Base-by-base conservation (phyloP, 2,797 vertebrate species). In the Anolis apletophallus region DNA sequence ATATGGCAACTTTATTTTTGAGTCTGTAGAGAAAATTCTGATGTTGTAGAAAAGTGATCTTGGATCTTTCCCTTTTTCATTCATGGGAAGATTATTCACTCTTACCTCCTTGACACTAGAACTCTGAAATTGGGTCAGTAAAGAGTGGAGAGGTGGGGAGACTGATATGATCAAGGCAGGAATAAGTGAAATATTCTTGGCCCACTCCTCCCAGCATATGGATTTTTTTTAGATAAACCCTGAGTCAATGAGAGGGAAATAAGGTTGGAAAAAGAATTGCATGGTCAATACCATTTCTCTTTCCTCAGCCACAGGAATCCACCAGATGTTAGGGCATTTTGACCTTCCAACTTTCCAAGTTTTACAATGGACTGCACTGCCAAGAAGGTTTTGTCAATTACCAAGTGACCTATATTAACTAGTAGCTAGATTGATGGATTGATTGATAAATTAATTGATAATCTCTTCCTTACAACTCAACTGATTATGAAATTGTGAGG, bases 401-500 rank as follows among this genome's bases (percentile, higher is more conserved):
- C 61, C 61, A 64, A 64, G 61, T 29, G 61, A 12, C 26, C 26
- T 64, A 26, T 29, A 29, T 26, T 50, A 29, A 11, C 21, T 50
- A 74, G 40, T 50, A 74, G 40, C 46, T 29, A 50, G 40, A 29
- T 74, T 12, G 40, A n/a, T n/a, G n/a, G n/a, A 75, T 52, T 52
- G 46, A 75, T 52, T 50, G 12, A 52, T 75, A 26, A 14, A 74
- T 64, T 61, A 36, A 72, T 72, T 36, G 19, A 40, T 72, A 72
- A 64, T 64, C n/a, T 69, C 5, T 93, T 94, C 80, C 29, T 77
- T 74, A 1, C 82, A 93, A 83, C 32, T 76, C 79, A 86, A 93
- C 73, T 87, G 94, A 69, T 91, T 93, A 88, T 92, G 87, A 69
- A 6, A 46, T 59, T 64, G 7, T 81, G 77, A 90, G n/a, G 46